phyloP scores from a whole-genome alignment of 2,113 vertebrate genomes.

The Donacobius atricapilla region DNA sequence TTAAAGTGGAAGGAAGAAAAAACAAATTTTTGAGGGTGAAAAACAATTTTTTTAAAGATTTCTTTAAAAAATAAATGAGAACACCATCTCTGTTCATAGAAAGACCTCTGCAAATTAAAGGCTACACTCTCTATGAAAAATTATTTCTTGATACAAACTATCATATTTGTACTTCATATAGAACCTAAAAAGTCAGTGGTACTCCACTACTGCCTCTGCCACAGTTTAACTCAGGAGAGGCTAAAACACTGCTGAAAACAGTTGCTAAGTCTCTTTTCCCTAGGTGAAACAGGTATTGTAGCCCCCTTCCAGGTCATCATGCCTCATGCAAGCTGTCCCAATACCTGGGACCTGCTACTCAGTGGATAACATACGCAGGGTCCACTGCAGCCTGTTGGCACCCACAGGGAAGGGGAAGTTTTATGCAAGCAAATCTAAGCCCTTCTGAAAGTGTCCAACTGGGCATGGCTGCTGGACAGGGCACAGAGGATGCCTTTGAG shows the following conservation, averaged over 20 bases:
- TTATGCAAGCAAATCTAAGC: neutral
- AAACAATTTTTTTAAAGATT: neutral
- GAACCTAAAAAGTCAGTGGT: neutral
- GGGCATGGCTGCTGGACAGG: neutral
- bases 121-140: neutral
- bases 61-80: neutral
- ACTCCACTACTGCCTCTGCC: neutral
- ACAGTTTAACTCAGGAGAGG: neutral
- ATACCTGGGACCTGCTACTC: neutral
- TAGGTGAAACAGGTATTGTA: fast-evolving
- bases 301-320: neutral
- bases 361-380: neutral
- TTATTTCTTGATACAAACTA: neutral
- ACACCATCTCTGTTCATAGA: neutral
- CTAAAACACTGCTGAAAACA: neutral
- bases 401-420: neutral
- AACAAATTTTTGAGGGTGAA: fast-evolving
- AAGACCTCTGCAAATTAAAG: neutral
- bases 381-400: neutral
- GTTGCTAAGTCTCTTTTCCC: neutral
- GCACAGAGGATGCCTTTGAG: neutral
- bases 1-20: neutral
- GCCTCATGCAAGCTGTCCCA: neutral
- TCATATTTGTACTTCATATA: neutral
- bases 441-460: neutral